Percentiles rank a stretch among this genome's conserved stretches.
These are phyloP conservation scores for Dinothrombium tinctorium DNA, from an alignment of 1,140 invertebrate species.

Conservation along the genomic window DNA sequence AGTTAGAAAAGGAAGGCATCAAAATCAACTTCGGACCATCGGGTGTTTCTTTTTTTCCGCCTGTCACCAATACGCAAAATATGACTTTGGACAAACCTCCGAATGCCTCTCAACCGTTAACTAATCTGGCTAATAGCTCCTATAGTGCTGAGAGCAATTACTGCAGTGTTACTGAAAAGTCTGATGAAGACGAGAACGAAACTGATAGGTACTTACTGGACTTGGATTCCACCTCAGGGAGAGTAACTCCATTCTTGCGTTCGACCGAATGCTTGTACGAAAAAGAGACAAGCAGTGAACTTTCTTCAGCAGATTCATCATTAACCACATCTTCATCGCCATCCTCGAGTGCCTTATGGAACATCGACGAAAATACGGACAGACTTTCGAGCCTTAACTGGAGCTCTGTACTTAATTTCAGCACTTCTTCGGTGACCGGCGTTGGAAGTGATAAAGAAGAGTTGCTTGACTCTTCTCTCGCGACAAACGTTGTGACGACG, in stretches of 20 bases:
- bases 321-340: neutral
- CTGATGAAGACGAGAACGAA: no score
- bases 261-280: no score
- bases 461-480: no score
- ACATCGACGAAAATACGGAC: constrained; percentile 42
- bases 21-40: constrained; percentile 15
- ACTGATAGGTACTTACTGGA: neutral
- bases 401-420: constrained; percentile 64
- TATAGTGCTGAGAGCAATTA: neutral
- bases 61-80: constrained; percentile 7
- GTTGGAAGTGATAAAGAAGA: no score
- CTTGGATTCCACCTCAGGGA: constrained; percentile 7
- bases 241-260: constrained; percentile 10
- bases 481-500: no score
- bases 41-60: constrained; percentile 10
- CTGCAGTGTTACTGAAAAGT: no score
- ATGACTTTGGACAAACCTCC: constrained; percentile 17
- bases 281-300: neutral
- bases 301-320: neutral
- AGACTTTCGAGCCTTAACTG: constrained; percentile 43
- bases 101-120: constrained; percentile 13
- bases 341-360: constrained; percentile 14
- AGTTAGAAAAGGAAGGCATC: constrained; percentile 55
- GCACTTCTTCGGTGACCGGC: no score
- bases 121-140: no score